Conservation (phyloP, 2,797 vertebrate genomes). For the Zenarchopterus dispar region DNA sequence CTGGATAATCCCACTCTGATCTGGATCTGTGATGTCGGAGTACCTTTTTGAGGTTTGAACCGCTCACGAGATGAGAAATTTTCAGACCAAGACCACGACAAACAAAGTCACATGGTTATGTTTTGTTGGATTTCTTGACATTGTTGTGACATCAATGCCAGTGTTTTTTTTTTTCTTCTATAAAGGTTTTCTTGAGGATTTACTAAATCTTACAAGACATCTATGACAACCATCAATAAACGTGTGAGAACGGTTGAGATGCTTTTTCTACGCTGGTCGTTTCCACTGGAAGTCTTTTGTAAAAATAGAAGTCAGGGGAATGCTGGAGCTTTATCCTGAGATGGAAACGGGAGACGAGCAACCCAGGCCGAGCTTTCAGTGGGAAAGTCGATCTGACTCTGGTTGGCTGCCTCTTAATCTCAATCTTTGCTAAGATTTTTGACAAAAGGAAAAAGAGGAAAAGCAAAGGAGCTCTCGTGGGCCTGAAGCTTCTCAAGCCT, state of each 20-base stretch:
- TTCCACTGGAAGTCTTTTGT: neutral
- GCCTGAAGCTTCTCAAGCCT: constrained; percentile 17
- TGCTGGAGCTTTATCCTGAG: constrained; percentile 22
- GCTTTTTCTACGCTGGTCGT: neutral
- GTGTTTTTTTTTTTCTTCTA: too few species aligned
- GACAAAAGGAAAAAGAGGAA: constrained; percentile 27
- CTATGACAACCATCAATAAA: too few species aligned
- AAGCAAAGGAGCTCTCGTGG: constrained; percentile 1
- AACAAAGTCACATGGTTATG: too few species aligned
- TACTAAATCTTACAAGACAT: too few species aligned
- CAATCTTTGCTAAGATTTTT: constrained; percentile 40
- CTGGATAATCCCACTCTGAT: too few species aligned
- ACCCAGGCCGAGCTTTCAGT: constrained; percentile 26
- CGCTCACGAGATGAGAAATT: too few species aligned
- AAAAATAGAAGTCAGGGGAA: constrained; percentile 11
- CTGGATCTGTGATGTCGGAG: too few species aligned
- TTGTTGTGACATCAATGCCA: too few species aligned
- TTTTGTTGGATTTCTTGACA: too few species aligned
- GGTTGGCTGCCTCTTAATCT: constrained; percentile 28
- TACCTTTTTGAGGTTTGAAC: too few species aligned
- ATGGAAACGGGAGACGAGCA: constrained; percentile 6
- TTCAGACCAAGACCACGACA: too few species aligned
- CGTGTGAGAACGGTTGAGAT: neutral
- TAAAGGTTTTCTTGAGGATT: too few species aligned
- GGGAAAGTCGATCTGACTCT: constrained; percentile 31